phyloP scores from a whole-genome alignment of 1,140 invertebrate species.

The Dreissena rostriformis region DNA sequence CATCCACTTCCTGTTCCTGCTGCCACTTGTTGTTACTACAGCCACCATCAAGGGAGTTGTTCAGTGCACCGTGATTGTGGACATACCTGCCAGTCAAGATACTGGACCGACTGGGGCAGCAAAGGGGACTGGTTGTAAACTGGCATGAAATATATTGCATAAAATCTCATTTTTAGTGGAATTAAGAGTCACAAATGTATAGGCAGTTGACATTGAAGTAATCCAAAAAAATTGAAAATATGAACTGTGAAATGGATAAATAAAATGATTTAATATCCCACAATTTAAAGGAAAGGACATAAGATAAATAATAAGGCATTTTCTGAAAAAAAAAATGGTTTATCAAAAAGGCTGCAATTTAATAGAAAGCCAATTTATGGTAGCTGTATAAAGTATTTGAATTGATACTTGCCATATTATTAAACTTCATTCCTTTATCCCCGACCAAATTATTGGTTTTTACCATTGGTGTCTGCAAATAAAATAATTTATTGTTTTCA shows the following conservation, averaged over 20 bases:
- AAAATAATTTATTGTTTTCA: conserved; percentile 37
- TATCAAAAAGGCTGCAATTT: not conserved
- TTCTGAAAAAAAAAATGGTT: not conserved
- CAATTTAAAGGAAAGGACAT: not conserved
- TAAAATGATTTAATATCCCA: not conserved
- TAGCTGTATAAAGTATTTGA: not conserved
- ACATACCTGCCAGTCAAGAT: conserved; percentile 92
- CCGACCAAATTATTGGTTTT: conserved; percentile 85
- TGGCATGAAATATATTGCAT: conserved; percentile 43
- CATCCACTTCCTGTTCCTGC: conserved; percentile 84
- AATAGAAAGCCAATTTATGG: not conserved
- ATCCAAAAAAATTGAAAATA: not conserved
- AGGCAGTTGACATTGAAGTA: not conserved
- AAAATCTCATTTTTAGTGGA: not conserved
- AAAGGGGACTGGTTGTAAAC: conserved; percentile 77
- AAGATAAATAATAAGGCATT: not conserved
- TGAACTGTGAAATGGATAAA: not conserved
- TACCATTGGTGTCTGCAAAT: conserved; percentile 86
- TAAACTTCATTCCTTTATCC: conserved; percentile 86
- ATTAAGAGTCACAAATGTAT: not conserved
- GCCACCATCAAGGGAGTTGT: conserved; percentile 90
- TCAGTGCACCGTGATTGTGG: conserved; percentile 90
- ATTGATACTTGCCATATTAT: conserved; percentile 86
- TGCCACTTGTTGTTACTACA: conserved; percentile 89
- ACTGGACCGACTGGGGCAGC: conserved; percentile 91